Evolutionary conservation across 2,113 vertebrate genomes (phyloP).

Genomic region (Pachyramphus minor): DNA sequence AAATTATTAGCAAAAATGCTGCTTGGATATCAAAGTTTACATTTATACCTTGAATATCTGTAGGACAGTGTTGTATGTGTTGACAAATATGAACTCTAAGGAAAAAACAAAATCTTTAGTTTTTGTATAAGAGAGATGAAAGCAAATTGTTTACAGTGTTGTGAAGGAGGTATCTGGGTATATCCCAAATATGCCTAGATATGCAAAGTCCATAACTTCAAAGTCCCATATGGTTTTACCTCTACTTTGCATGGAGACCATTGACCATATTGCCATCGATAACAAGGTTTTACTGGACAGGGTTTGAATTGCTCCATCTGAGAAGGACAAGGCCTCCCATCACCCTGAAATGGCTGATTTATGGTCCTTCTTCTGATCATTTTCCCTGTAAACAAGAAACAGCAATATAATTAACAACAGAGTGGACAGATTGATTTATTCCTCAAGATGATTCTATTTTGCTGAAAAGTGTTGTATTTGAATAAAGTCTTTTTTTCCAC

Average conservation of each 20-base stretch:
- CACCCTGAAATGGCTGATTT: slow-evolving; percentile 91
- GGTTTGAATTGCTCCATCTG: slow-evolving; percentile 94
- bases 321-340: slow-evolving; percentile 89
- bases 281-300: slow-evolving; percentile 92
- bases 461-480: neutral
- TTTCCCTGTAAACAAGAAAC: slow-evolving; percentile 79
- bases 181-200: neutral
- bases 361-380: slow-evolving; percentile 86
- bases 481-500: neutral
- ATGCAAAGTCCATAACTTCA: neutral
- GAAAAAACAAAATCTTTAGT: neutral
- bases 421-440: neutral
- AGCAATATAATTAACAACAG: neutral
- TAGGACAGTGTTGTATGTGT: neutral
- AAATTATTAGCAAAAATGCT: neutral
- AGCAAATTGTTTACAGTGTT: neutral
- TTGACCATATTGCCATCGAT: slow-evolving; percentile 88
- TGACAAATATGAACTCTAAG: neutral
- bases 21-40: neutral
- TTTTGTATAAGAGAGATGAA: neutral
- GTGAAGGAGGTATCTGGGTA: neutral
- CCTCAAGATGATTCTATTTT: neutral
- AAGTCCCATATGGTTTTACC: slow-evolving; percentile 68
- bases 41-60: neutral
- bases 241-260: slow-evolving; percentile 94